phyloP scores from a whole-genome alignment of 2,888 invertebrate genomes.

The Arrhopalites spinosus region DNA sequence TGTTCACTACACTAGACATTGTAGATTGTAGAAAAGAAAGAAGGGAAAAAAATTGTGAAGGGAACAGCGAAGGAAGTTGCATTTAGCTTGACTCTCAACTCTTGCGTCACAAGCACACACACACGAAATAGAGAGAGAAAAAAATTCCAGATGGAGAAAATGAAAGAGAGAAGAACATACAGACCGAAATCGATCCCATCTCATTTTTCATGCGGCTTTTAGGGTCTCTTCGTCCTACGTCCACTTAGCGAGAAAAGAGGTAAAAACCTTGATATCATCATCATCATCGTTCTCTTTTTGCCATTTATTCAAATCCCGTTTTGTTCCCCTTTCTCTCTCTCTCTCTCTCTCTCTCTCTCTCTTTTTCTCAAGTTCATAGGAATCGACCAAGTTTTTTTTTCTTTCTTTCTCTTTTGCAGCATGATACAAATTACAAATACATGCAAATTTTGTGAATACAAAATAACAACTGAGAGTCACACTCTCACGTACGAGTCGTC shows the following conservation, averaged over 20 bases:
- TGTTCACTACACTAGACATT: not conserved
- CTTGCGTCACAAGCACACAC: not conserved
- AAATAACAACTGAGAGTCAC: too few species aligned
- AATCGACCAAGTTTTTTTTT: too few species aligned
- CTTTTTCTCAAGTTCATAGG: not conserved
- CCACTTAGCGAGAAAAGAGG: slow-evolving; percentile 31
- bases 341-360: not conserved
- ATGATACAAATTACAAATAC: not conserved
- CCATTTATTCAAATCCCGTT: slow-evolving; percentile 20
- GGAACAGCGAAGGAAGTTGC: slow-evolving; percentile 22
- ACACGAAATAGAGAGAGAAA: not conserved
- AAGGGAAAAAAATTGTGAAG: not conserved
- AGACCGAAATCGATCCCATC: slow-evolving; percentile 35
- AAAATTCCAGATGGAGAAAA: slow-evolving; percentile 20
- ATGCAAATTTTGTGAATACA: too few species aligned
- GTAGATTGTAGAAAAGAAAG: not conserved
- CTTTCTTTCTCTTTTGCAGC: too few species aligned
- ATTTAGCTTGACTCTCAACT: slow-evolving; percentile 18
- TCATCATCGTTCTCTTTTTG: slow-evolving; percentile 3
- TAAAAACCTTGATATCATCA: slow-evolving; percentile 25
- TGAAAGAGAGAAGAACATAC: slow-evolving; percentile 18
- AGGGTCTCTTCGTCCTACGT: slow-evolving; percentile 19
- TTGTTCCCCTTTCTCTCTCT: not conserved
- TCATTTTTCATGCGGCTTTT: slow-evolving; percentile 38
- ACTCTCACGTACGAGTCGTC: too few species aligned